Conservation (phyloP, 2,113 vertebrate species). For the Rhineura floridana region DNA sequence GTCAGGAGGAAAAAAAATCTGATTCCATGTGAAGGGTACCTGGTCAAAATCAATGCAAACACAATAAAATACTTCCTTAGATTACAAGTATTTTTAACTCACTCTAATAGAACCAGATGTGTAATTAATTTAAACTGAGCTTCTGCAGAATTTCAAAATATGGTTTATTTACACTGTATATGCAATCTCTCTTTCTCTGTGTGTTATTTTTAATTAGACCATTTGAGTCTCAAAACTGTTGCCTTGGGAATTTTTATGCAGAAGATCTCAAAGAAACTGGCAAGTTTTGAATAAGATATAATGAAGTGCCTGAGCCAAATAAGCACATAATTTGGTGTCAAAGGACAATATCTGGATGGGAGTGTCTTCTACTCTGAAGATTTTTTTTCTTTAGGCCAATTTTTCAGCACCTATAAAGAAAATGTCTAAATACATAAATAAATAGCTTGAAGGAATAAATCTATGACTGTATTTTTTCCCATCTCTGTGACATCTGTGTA, state of each 20-base stretch:
- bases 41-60: neutral
- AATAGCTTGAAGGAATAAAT: neutral
- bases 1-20: neutral
- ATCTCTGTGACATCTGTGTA: neutral
- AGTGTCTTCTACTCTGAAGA: neutral
- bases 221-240: neutral
- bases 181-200: neutral
- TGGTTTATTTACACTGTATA: constrained; percentile 14
- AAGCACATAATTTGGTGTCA: neutral
- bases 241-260: constrained; percentile 9
- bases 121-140: constrained; percentile 5
- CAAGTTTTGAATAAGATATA: constrained; percentile 1
- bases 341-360: neutral
- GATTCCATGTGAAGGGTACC: neutral
- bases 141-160: neutral
- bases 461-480: neutral
- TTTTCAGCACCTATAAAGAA: neutral
- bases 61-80: neutral
- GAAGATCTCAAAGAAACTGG: neutral
- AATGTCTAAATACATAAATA: neutral
- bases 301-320: constrained; percentile 16
- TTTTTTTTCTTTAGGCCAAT: neutral
- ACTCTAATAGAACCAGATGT: neutral
- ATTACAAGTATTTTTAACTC: neutral
- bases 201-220: constrained; percentile 7